A percentile compares a stretch with the other conserved stretches of the same genome.
phyloP scores from a whole-genome alignment of 2,797 vertebrate genomes.

The Paratrypauchen microcephalus region DNA sequence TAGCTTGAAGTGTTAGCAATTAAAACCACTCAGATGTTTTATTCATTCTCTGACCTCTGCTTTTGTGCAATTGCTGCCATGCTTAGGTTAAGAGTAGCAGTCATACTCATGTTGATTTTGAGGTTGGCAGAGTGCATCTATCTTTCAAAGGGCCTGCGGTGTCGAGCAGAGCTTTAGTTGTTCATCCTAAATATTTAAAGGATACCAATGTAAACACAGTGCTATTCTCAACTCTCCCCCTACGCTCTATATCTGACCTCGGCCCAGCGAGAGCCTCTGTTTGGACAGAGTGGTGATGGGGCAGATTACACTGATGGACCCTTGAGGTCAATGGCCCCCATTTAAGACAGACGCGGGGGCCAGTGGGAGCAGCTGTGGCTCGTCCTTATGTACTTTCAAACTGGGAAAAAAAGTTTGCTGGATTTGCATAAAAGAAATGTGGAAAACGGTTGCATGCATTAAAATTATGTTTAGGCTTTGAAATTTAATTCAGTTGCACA shows the following conservation, averaged over 20 bases:
- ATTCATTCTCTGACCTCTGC: neutral
- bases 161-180: neutral
- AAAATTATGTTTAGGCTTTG: too few relatives aligned
- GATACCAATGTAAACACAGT: neutral
- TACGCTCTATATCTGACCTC: constrained; percentile 55
- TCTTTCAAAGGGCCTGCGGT: neutral
- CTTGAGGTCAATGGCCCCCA: too few relatives aligned
- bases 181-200: constrained; percentile 2
- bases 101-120: neutral
- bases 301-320: too few relatives aligned
- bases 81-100: neutral
- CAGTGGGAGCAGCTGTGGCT: too few relatives aligned
- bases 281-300: constrained; percentile 37
- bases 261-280: constrained; percentile 62
- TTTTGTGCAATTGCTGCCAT: neutral
- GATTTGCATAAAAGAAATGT: too few relatives aligned
- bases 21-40: neutral
- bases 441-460: too few relatives aligned
- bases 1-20: neutral
- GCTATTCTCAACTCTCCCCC: neutral
- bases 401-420: too few relatives aligned
- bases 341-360: too few relatives aligned
- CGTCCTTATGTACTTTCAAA: too few relatives aligned
- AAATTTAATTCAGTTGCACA: too few relatives aligned
- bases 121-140: neutral